Percentiles rank a stretch among this genome's conserved stretches.
Evolutionary conservation across 2,888 invertebrate genomes (phyloP).

Genomic region (Chorisops tibialis): DNA sequence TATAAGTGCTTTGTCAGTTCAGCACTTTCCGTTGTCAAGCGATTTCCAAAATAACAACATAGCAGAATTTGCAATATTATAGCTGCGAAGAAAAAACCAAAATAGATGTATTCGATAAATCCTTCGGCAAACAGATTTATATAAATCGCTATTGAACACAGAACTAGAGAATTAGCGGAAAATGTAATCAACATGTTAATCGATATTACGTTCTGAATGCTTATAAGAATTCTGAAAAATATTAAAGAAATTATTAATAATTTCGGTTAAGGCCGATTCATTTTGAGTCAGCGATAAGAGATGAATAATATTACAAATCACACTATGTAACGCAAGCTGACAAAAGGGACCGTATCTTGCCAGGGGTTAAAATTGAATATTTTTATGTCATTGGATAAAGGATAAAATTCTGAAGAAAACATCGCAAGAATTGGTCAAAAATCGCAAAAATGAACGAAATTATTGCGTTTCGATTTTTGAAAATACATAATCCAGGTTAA

Average conservation of each 20-base stretch:
- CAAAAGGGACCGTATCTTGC: no score
- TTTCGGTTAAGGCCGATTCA: no score
- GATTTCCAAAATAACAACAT: conserved; percentile 58
- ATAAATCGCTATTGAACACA: conserved; percentile 52
- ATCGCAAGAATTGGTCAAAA: no score
- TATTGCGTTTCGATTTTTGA: no score
- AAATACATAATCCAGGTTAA: no score
- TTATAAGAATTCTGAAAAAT: conserved; percentile 51
- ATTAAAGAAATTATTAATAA: not conserved
- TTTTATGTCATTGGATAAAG: no score
- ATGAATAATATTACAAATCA: no score
- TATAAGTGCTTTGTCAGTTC: conserved; percentile 55
- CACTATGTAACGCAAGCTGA: no score
- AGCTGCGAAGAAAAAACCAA: conserved; percentile 45
- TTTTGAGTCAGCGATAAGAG: no score
- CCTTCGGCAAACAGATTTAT: conserved; percentile 49
- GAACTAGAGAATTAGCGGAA: conserved; percentile 51
- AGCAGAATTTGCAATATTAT: conserved; percentile 56
- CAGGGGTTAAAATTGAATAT: no score
- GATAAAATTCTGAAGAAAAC: no score
- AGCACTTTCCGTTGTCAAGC: conserved; percentile 55
- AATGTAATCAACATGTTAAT: conserved; percentile 57
- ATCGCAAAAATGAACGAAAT: no score
- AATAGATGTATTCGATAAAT: conserved; percentile 15
- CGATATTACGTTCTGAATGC: conserved; percentile 55